phyloP scores from a whole-genome alignment of 2,888 invertebrate genomes.

The Drosophila borealis region DNA sequence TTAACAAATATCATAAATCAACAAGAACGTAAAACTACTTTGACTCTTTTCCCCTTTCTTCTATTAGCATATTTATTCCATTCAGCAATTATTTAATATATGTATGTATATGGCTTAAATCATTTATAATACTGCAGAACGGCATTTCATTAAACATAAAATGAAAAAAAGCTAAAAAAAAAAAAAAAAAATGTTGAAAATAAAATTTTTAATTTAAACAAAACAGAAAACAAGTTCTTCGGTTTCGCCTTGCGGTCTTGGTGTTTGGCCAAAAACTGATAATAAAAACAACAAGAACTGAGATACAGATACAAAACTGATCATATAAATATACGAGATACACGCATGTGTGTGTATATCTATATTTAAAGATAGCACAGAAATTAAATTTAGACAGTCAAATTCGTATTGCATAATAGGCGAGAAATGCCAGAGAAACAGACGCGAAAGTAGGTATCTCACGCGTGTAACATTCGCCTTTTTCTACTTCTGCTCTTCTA shows the following conservation, averaged over 20 bases:
- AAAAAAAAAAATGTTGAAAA: neutral
- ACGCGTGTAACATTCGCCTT: constrained; percentile 6
- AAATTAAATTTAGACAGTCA: constrained; percentile 60
- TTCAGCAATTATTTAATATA: constrained; percentile 1
- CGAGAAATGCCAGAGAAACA: constrained; percentile 28
- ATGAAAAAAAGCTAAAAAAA: constrained; percentile 23
- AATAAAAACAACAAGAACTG: constrained; percentile 32
- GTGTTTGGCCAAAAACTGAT: constrained; percentile 36
- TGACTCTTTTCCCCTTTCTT: too few species aligned
- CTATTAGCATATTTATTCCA: neutral
- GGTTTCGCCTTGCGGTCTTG: constrained; percentile 35
- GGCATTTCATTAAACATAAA: constrained; percentile 39
- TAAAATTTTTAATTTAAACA: constrained; percentile 7
- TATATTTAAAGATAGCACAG: constrained; percentile 31
- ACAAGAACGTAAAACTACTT: too few species aligned
- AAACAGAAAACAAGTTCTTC: constrained; percentile 43
- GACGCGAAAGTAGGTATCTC: neutral
- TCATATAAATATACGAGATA: constrained; percentile 14
- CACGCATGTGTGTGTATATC: neutral
- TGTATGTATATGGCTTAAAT: constrained; percentile 10
- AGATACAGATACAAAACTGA: constrained; percentile 13
- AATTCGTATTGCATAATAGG: constrained; percentile 45
- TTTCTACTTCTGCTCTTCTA: constrained; percentile 5
- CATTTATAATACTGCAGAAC: constrained; percentile 8
- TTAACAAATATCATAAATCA: too few species aligned